Conservation (phyloP, 2,797 vertebrate genomes). For the Platyrinchus mystaceus region DNA sequence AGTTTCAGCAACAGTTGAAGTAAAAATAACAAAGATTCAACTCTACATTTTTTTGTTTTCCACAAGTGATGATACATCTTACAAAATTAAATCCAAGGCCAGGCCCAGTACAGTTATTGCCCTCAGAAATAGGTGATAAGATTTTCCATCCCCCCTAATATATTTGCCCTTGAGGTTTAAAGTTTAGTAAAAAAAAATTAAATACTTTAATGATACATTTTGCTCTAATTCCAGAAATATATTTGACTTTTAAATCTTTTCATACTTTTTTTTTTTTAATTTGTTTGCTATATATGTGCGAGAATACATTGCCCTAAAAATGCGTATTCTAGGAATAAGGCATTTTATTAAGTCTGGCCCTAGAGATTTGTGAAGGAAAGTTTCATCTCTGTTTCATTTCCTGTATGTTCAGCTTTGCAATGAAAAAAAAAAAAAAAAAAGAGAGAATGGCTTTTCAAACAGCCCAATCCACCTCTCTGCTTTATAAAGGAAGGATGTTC, state of each 20-base stretch:
- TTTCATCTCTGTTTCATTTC: slow-evolving; percentile 68
- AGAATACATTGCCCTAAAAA: slow-evolving; percentile 71
- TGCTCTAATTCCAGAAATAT: slow-evolving; percentile 76
- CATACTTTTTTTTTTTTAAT: slow-evolving; percentile 42
- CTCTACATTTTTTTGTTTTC: slow-evolving; percentile 79
- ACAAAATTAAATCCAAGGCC: slow-evolving; percentile 86
- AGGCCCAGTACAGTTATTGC: slow-evolving; percentile 82
- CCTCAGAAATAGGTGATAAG: slow-evolving; percentile 73
- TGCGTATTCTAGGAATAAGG: slow-evolving; percentile 78
- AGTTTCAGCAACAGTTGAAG: slow-evolving; percentile 81
- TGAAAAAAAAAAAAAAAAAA: not conserved
- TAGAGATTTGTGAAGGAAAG: slow-evolving; percentile 74
- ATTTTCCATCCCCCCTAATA: slow-evolving; percentile 47
- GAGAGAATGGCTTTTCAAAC: slow-evolving; percentile 67
- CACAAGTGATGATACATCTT: slow-evolving; percentile 88
- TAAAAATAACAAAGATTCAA: slow-evolving; percentile 87
- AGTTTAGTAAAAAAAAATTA: slow-evolving; percentile 66
- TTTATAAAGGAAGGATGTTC: slow-evolving; percentile 65
- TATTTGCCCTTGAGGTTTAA: slow-evolving; percentile 65
- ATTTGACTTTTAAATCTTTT: slow-evolving; percentile 70
- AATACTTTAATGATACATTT: slow-evolving; percentile 73
- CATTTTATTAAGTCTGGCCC: slow-evolving; percentile 81
- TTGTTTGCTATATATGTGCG: slow-evolving; percentile 64
- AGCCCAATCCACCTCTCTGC: slow-evolving; percentile 62
- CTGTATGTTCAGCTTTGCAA: slow-evolving; percentile 70